A percentile compares a stretch with the other conserved stretches of the same genome.
Evolutionary conservation across 2,888 invertebrate genomes (phyloP).

Genomic region (Coelinius sp.): DNA sequence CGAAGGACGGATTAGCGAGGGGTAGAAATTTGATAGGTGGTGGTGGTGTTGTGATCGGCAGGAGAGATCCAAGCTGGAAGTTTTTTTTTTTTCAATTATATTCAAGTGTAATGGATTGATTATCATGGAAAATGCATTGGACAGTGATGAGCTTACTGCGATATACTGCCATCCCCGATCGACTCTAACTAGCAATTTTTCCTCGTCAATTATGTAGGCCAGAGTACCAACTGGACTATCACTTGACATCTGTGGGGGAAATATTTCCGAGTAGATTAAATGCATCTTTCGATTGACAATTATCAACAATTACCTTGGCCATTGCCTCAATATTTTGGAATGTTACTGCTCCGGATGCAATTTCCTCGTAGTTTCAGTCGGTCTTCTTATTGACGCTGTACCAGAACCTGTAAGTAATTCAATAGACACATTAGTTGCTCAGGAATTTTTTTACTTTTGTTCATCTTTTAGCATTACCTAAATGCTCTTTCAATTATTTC

Average conservation of each 20-base stretch:
- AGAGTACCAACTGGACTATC: constrained; percentile 90
- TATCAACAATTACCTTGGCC: constrained; percentile 76
- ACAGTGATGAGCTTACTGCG: constrained; percentile 77
- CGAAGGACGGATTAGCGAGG: constrained; percentile 81
- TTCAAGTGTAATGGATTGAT: neutral
- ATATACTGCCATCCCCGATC: constrained; percentile 96
- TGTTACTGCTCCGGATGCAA: constrained; percentile 88
- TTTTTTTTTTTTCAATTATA: constrained; percentile 3
- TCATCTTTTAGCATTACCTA: constrained; percentile 57
- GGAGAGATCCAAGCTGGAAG: constrained; percentile 80
- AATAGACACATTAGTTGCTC: neutral
- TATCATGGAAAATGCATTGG: constrained; percentile 14
- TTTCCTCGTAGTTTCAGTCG: constrained; percentile 72
- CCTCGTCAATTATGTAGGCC: constrained; percentile 92
- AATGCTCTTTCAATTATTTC: constrained; percentile 74
- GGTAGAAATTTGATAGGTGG: constrained; percentile 78
- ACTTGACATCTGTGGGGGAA: constrained; percentile 78
- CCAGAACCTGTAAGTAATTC: constrained; percentile 64
- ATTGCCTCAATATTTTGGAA: constrained; percentile 88
- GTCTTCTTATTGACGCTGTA: constrained; percentile 77
- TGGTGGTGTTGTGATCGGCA: constrained; percentile 79
- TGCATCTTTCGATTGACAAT: neutral
- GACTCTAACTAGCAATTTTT: constrained; percentile 90
- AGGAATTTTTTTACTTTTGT: neutral
- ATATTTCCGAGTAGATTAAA: neutral